These are phyloP conservation scores for Laterallus jamaicensis DNA, from an alignment of 2,113 vertebrate genomes.

Conservation along the genomic window DNA sequence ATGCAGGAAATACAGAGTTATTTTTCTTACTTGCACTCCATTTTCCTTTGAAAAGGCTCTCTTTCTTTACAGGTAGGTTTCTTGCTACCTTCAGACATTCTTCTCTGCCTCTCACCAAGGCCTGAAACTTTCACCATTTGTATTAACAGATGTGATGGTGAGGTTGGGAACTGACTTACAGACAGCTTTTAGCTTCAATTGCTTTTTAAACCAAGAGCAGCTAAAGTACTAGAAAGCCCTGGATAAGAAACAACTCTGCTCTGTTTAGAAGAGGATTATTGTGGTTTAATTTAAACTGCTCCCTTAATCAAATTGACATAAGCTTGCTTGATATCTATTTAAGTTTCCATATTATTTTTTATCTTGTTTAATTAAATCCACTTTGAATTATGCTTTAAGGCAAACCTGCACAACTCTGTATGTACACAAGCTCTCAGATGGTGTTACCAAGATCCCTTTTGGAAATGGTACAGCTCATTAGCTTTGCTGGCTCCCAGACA, in stretches of 20 bases:
- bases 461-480: conserved; percentile 66
- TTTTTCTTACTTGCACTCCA: not conserved
- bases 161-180: not conserved
- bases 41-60: not conserved
- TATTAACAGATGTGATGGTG: not conserved
- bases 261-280: conserved; percentile 20
- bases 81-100: not conserved
- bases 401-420: conserved; percentile 17
- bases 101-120: not conserved
- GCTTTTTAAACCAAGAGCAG: not conserved
- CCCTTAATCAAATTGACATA: conserved; percentile 28
- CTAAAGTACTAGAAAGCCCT: not conserved
- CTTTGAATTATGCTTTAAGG: conserved; percentile 26
- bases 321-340: conserved; percentile 28
- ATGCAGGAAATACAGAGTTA: not conserved
- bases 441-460: conserved; percentile 46
- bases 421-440: conserved; percentile 45
- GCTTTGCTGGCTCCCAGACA: conserved; percentile 55
- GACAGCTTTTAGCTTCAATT: not conserved
- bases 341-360: conserved; percentile 33
- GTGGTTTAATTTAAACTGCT: conserved; percentile 26
- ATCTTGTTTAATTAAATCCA: conserved; percentile 29
- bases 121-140: not conserved
- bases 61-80: not conserved
- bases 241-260: not conserved